phyloP scores from a whole-genome alignment of 2,113 vertebrate genomes.

The Cyanoramphus novaezelandiae region DNA sequence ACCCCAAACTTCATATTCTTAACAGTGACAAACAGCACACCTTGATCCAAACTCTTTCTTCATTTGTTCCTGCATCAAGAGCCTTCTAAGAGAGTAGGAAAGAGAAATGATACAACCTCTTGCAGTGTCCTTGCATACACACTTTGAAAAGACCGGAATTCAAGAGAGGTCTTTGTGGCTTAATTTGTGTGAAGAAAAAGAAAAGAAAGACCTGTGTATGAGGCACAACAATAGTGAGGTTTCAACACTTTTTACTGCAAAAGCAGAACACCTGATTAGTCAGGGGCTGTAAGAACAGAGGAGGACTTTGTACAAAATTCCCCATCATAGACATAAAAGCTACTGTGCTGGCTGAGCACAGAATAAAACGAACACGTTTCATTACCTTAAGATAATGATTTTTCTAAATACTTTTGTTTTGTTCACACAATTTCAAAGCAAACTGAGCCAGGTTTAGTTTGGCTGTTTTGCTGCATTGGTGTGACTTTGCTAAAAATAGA shows the following conservation, averaged over 20 bases:
- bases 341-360: not conserved
- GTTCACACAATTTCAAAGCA: not conserved
- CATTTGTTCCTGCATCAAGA: not conserved
- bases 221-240: not conserved
- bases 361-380: not conserved
- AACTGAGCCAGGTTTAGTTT: not conserved
- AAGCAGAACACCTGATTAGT: not conserved
- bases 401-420: not conserved
- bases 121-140: not conserved
- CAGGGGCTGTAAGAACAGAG: not conserved
- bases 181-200: not conserved
- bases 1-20: not conserved
- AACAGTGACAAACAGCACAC: not conserved
- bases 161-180: not conserved
- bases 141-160: not conserved
- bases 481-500: slow-evolving; percentile 19
- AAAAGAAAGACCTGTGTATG: not conserved
- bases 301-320: not conserved
- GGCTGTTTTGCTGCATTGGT: not conserved
- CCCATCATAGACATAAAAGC: not conserved
- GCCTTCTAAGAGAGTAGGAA: not conserved
- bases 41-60: not conserved
- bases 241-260: not conserved
- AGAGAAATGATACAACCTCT: not conserved
- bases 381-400: not conserved